Base-by-base conservation (phyloP, 2,888 invertebrate species). In the Agrotis ipsilon region DNA sequence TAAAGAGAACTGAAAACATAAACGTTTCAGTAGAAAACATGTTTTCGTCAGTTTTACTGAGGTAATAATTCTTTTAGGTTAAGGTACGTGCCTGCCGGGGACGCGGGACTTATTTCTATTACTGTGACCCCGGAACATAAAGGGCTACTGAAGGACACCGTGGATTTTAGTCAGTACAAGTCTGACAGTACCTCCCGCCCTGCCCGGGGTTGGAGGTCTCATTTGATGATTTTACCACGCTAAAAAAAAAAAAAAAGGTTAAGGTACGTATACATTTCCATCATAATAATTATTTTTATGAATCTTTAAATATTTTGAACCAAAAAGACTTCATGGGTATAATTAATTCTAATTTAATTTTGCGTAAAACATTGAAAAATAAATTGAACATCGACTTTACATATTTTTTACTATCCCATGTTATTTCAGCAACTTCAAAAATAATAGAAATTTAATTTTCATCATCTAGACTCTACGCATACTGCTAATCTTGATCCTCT, bases 11-110 rank as follows among this genome's bases (percentile, higher is more conserved):
- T 19, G 62, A 46, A 61, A 66, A 68, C 13, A 45, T 16, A 21
- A 19, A 11, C 51, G 24, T 66, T 73, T 81, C 54, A 51, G 46
- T 19, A 43, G 57, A 74, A 78, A 80, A 78, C 68, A 80, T 80
- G 78, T 80, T 80, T 80, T 71, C 63, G 67, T 48, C 61, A 52
- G 60, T 60, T 73, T 51, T 14, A 43, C 11, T 3, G 43, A 16
- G 16, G 27, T 39, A 48, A 43, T 67, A 60, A 58, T 70, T 55
- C 7, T 63, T 55, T 14, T 1, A 39, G 16, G 48, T 65, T 21
- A 27, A n/a, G 61, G n/a, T n/a, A n/a, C n/a, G n/a, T n/a, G n/a
- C n/a, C n/a, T n/a, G n/a, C n/a, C n/a, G n/a, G n/a, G n/a, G n/a
- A n/a, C n/a, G n/a, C n/a, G n/a, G n/a, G n/a, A n/a, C n/a, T n/a